These are phyloP conservation scores for Paragorgia papillata DNA, from an alignment of 92 coral and sea anemone genomes.

Conservation along the genomic window DNA sequence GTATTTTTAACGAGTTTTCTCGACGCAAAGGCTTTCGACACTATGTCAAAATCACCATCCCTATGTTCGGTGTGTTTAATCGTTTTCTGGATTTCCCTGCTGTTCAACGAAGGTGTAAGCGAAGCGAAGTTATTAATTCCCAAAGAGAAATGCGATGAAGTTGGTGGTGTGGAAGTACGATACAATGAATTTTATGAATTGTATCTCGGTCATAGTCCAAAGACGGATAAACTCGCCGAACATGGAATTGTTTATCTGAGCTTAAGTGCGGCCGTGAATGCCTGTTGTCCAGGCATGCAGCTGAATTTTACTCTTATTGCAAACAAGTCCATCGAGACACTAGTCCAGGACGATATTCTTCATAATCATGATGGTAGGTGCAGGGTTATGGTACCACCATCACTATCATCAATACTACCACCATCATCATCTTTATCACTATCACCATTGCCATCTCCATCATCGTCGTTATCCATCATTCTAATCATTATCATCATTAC, in stretches of 20 bases:
- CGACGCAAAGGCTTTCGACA: no score
- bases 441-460: no score
- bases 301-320: background rate
- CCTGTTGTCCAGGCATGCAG: background rate
- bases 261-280: slow-evolving; percentile 1
- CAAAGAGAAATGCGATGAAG: background rate
- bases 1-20: no score
- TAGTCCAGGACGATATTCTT: background rate
- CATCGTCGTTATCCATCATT: no score
- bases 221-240: background rate
- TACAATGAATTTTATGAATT: slow-evolving; percentile 17
- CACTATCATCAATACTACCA: no score
- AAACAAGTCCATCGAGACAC: background rate
- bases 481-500: no score
- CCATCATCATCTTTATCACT: no score
- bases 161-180: slow-evolving; percentile 13
- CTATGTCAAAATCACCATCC: no score
- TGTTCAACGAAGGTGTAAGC: no score
- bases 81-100: no score
- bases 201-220: background rate
- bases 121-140: background rate
- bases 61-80: no score
- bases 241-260: background rate
- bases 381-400: no score
- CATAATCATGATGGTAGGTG: background rate